Conservation (phyloP, 2,797 vertebrate species). For the Menidia menidia region DNA sequence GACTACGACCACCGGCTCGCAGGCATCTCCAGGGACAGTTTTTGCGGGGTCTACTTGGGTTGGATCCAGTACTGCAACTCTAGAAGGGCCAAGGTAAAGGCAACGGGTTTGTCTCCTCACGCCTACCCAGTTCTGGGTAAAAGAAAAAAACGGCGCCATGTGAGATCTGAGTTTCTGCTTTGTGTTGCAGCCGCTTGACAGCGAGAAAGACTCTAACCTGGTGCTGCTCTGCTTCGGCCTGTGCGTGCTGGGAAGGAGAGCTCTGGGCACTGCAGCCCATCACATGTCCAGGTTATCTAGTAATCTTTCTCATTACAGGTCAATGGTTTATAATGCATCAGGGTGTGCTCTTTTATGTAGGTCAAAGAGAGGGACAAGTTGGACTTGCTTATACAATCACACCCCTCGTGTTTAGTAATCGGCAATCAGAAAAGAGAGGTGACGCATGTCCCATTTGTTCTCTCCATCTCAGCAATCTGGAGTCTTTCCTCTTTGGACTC, state of each 20-base stretch:
- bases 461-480: conserved; percentile 89
- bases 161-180: background rate
- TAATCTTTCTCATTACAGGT: conserved; percentile 16
- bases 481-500: conserved; percentile 97
- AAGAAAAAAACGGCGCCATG: background rate
- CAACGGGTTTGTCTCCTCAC: background rate
- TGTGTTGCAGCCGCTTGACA: conserved; percentile 86
- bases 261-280: conserved; percentile 95
- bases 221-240: conserved; percentile 96
- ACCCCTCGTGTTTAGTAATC: background rate
- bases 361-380: conserved; percentile 1
- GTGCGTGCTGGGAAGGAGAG: conserved; percentile 96
- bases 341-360: background rate
- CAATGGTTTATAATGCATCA: background rate
- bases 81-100: conserved; percentile 87
- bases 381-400: background rate
- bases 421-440: conserved; percentile 4
- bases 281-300: conserved; percentile 94
- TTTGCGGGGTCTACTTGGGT: conserved; percentile 93
- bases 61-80: conserved; percentile 99
- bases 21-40: conserved; percentile 96
- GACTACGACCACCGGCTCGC: conserved; percentile 97
- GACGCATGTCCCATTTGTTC: conserved; percentile 5
- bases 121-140: background rate
- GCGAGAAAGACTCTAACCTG: conserved; percentile 92